A percentile compares a stretch with the other conserved stretches of the same genome.
Conservation (phyloP, 2,888 invertebrate species). For the Thecocarcelia acutangulata region DNA sequence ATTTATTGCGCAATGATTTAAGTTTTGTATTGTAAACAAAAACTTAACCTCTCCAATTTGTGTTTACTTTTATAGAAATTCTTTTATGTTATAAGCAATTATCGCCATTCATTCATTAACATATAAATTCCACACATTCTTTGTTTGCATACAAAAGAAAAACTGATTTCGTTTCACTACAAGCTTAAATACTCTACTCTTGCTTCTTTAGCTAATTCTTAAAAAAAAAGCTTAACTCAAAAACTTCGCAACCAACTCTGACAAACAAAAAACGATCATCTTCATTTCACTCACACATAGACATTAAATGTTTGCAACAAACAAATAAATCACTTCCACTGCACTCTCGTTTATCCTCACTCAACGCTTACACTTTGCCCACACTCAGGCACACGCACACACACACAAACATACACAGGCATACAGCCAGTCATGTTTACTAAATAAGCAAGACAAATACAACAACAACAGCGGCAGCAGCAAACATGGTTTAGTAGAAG, state of each 20-base stretch:
- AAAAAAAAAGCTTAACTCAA: not conserved
- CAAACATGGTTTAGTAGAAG: not conserved
- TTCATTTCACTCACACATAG: slow-evolving; percentile 5
- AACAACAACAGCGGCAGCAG: slow-evolving; percentile 35
- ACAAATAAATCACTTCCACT: slow-evolving; percentile 48
- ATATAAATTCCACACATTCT: too few species aligned
- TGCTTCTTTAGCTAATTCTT: not conserved
- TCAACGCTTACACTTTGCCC: not conserved
- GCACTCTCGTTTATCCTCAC: slow-evolving; percentile 16
- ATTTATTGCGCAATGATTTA: too few species aligned
- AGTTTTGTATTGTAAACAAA: too few species aligned
- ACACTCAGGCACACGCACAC: not conserved
- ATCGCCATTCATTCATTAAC: too few species aligned
- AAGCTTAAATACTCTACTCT: too few species aligned
- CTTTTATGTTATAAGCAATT: too few species aligned
- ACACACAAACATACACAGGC: not conserved
- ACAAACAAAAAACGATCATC: not conserved
- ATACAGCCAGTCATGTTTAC: not conserved
- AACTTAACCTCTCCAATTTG: too few species aligned
- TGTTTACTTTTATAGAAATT: too few species aligned
- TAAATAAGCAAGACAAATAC: slow-evolving; percentile 28
- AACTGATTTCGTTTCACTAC: too few species aligned
- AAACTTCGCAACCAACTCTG: slow-evolving; percentile 4
- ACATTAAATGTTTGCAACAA: slow-evolving; percentile 35
- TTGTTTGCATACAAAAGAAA: too few species aligned